A percentile compares a stretch with the other conserved stretches of the same genome.
Evolutionary conservation across 1,140 invertebrate genomes (phyloP).

Genomic region (Drosophila subobscura): DNA sequence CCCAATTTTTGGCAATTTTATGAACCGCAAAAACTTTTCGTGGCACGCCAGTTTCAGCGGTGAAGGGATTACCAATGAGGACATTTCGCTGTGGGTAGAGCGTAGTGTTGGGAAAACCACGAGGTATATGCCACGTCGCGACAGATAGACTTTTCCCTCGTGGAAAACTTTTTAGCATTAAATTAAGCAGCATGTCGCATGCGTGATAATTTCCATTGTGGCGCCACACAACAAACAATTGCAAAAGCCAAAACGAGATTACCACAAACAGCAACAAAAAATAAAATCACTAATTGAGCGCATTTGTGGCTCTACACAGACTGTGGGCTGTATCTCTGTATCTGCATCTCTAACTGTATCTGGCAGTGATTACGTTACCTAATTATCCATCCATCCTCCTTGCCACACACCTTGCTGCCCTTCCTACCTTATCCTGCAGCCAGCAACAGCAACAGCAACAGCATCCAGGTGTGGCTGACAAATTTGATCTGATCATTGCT

Average conservation of each 20-base stretch:
- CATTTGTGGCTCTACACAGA: constrained; percentile 18
- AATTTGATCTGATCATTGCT: constrained; percentile 28
- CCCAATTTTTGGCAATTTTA: constrained; percentile 56
- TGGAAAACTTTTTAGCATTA: constrained; percentile 55
- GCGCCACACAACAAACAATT: constrained; percentile 36
- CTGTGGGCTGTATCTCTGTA: constrained; percentile 4
- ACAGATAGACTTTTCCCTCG: neutral
- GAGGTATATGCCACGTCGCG: no score
- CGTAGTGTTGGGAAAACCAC: no score
- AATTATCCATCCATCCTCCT: constrained; percentile 48
- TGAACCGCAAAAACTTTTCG: constrained; percentile 65
- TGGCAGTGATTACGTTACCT: constrained; percentile 52
- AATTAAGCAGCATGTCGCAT: constrained; percentile 43
- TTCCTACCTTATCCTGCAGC: neutral
- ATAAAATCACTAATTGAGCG: constrained; percentile 56
- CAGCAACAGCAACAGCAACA: neutral
- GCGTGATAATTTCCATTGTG: constrained; percentile 51
- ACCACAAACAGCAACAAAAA: constrained; percentile 1
- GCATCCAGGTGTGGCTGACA: constrained; percentile 26
- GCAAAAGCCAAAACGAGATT: constrained; percentile 15
- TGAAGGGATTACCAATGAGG: constrained; percentile 4
- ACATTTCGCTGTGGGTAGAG: constrained; percentile 34
- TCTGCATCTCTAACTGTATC: constrained; percentile 7
- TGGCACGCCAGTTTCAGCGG: neutral
- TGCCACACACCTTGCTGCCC: no score